Percentiles rank a stretch among this genome's conserved stretches.
These are phyloP conservation scores for Trinorchestia longiramus DNA, from an alignment of 1,140 invertebrate genomes.

Conservation along the genomic window DNA sequence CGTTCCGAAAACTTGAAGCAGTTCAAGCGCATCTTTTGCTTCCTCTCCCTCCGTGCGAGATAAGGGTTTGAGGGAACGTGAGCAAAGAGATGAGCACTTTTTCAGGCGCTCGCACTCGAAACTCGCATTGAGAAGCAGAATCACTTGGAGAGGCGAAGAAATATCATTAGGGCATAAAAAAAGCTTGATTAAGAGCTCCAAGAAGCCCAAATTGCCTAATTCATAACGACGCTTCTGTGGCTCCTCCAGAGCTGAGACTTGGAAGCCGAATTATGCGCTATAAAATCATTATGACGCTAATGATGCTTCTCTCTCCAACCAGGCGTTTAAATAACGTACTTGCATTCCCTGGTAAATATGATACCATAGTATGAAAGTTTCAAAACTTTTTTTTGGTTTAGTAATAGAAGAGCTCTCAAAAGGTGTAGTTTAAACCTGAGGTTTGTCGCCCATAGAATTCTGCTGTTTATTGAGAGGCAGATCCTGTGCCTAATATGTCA, in stretches of 20 bases:
- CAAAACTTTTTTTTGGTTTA: not conserved
- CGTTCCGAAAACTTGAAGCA: not conserved
- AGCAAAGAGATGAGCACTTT: not conserved
- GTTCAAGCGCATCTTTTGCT: not conserved
- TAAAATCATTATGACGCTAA: not conserved
- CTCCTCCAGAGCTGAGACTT: not conserved
- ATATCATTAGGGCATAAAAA: constrained; percentile 10
- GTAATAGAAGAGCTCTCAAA: too few relatives aligned
- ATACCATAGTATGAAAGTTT: not conserved
- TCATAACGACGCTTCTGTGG: not conserved
- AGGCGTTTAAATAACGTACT: not conserved
- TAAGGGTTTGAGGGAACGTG: not conserved
- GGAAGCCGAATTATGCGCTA: not conserved
- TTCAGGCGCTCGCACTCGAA: not conserved
- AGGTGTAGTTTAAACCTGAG: too few relatives aligned
- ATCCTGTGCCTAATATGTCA: too few relatives aligned
- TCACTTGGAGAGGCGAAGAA: not conserved
- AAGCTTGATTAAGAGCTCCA: constrained; percentile 36
- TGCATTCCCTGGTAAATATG: not conserved
- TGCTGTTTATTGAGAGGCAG: too few relatives aligned
- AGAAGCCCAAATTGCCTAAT: constrained; percentile 37
- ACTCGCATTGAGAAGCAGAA: not conserved
- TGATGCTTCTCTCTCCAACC: not conserved
- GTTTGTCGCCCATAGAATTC: too few relatives aligned
- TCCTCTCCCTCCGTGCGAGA: not conserved